Conservation (phyloP, 2,113 vertebrate species). For the Eretmochelys imbricata region DNA sequence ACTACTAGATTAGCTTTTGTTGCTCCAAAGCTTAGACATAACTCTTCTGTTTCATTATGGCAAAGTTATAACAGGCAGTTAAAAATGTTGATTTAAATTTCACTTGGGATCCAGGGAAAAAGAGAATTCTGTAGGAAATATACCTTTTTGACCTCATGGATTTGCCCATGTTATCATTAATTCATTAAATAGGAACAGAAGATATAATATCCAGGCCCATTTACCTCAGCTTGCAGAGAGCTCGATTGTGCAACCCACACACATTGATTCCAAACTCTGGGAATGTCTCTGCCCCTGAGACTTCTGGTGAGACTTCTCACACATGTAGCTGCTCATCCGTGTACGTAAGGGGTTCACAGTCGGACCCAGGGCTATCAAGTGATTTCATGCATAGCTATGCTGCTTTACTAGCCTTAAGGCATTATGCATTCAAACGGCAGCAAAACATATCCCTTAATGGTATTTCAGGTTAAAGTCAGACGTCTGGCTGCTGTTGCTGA, state of each 20-base stretch:
- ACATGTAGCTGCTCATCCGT: neutral
- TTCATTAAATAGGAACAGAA: neutral
- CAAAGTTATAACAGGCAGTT: slow-evolving; percentile 57
- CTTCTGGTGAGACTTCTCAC: neutral
- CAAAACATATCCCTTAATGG: neutral
- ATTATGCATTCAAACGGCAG: neutral
- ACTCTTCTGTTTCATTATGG: slow-evolving; percentile 53
- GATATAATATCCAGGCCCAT: neutral
- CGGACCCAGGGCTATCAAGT: neutral
- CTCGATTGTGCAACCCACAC: neutral
- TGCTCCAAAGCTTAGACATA: slow-evolving; percentile 48
- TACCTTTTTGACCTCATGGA: neutral
- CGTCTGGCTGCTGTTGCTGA: neutral
- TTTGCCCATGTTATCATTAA: neutral
- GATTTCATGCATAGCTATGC: neutral
- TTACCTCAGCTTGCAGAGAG: neutral
- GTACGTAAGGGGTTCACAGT: neutral
- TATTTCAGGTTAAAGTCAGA: neutral
- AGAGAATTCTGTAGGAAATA: neutral
- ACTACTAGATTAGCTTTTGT: slow-evolving; percentile 47
- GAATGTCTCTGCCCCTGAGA: no score
- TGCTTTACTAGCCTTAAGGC: neutral
- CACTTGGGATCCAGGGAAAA: slow-evolving; percentile 5
- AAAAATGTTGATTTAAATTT: slow-evolving; percentile 71
- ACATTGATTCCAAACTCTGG: no score